These are phyloP conservation scores for Bufo gargarizans DNA, from an alignment of 2,113 vertebrate species.

Conservation along the genomic window DNA sequence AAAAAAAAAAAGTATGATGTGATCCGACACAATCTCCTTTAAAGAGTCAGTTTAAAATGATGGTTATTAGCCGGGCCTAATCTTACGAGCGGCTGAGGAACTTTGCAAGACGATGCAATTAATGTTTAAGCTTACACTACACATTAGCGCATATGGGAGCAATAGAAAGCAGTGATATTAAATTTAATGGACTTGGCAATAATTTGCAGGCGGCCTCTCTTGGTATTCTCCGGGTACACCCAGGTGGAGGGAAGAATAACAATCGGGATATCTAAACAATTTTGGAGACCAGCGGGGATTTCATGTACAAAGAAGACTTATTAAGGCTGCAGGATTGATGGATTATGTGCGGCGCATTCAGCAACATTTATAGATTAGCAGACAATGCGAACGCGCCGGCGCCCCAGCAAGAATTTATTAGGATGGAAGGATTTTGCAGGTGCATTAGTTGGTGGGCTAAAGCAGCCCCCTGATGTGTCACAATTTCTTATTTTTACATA, in stretches of 20 bases:
- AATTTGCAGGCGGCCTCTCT: not conserved
- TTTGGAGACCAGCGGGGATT: constrained; percentile 31
- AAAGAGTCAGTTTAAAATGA: constrained; percentile 6
- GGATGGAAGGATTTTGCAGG: constrained; percentile 63
- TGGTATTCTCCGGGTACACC: not conserved
- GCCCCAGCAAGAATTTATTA: not conserved
- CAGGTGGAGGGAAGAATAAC: constrained; percentile 25
- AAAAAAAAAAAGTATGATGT: not conserved
- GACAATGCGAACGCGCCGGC: constrained; percentile 4
- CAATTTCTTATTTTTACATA: not conserved
- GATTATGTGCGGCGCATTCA: not conserved
- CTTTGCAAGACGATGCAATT: constrained; percentile 59
- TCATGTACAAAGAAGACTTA: constrained; percentile 22
- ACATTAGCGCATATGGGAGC: constrained; percentile 42
- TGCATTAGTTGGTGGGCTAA: not conserved
- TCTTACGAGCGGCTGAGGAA: constrained; percentile 58
- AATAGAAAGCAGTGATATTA: constrained; percentile 44
- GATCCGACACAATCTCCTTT: not conserved
- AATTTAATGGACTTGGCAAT: constrained; percentile 51
- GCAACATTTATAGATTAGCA: constrained; percentile 29
- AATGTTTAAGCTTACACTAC: constrained; percentile 59
- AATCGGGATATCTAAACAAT: constrained; percentile 16
- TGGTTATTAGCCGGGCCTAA: constrained; percentile 49
- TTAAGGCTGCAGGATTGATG: constrained; percentile 16
- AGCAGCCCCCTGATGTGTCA: not conserved